Evolutionary conservation across 2,888 invertebrate species (phyloP), one percentile per base, ranked within the genome.

Genomic region (Sminthurinus aureus): DNA sequence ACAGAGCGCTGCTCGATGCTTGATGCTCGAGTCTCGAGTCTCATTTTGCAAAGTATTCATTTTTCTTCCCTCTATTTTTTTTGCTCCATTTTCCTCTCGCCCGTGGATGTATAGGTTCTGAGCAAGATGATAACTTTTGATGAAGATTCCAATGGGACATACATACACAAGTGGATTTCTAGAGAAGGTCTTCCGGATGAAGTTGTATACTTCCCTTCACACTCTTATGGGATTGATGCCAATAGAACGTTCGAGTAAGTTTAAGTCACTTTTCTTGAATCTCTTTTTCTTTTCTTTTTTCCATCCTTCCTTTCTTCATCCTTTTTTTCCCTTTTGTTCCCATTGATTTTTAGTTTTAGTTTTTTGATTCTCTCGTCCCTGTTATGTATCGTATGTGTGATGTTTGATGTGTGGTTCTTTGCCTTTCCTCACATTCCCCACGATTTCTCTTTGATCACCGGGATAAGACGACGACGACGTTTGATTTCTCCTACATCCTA

Each of bases 141-240:
- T 89, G 96, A 96, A 90, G 92, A 94, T 76, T 94, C 94, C 0
- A 96, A 96, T 90, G 96, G 96, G 64, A 96, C 96, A 0, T 93
- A 95, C 88, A 92, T 93, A 87, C 95, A 96, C 90, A 93, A 93
- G 71, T 97, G 96, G 96, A 93, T 95, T 88, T 96, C 95, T 22
- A 95, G 96, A 90, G 94, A 93, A 86, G 96, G 97, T 4, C 94
- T 95, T 90, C 95, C 96, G 0, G 96, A 96, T 90, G 94, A 95
- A 8, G 91, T 96, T 83, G 94, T 96, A 0, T 95, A 96, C 90
- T 96, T 95, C 90, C 96, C 98, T 0, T 94, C 97, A 0, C 94
- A 96, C 0, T 95, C 96, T 0, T 97, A 94, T 90, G 98, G 98
- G 38, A 94, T 98, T 85, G 98, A 98, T 91, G 96, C 96, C 0